Base-by-base conservation (phyloP, 2,888 invertebrate genomes). In the Mycogona germanica region DNA sequence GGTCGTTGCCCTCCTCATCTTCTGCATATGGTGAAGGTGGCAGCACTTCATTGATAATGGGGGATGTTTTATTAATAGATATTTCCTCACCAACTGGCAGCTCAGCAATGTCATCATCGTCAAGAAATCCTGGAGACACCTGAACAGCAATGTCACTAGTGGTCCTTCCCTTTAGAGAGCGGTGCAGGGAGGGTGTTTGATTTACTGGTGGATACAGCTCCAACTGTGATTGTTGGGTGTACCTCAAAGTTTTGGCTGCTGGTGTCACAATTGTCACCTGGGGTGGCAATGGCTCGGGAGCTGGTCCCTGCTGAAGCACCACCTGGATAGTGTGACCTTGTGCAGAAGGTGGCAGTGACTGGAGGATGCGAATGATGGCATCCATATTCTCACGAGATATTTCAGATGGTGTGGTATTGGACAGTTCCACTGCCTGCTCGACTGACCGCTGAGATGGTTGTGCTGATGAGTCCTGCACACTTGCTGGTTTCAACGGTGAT, bases 351-450 rank as follows among this genome's bases (percentile, higher is more conserved):
- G 57, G 57, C 19, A 57, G 30, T 7, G 57, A 47, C 41, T 57
- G 57, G 12, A 57, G 41, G 23, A 57, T 51, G 35, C 55, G 57
- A 25, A 57, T 30, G 5, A 57, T 35, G 21, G 55, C 51, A 23
- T 57, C 55, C 57, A 57, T 57, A 30, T 57, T 57, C 6, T 57
- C 57, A 14, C 51, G 42, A 14, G 51, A 47, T 7, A 57, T 55
- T 3, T 40, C 41, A 14, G 55, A 51, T 17, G 38, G 30, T 3
- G 44, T 46, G 2, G 45, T 28, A 29, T 55, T 52, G 17, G 51
- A 51, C 38, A 57, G 35, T 29, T 57, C 28, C n/a, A n/a, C n/a
- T n/a, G n/a, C n/a, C n/a, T n/a, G n/a, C n/a, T n/a, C n/a, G n/a
- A n/a, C n/a, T n/a, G n/a, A n/a, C n/a, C n/a, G n/a, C n/a, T n/a